phyloP scores from a whole-genome alignment of 2,113 vertebrate species.

The Ramphastos sulfuratus region DNA sequence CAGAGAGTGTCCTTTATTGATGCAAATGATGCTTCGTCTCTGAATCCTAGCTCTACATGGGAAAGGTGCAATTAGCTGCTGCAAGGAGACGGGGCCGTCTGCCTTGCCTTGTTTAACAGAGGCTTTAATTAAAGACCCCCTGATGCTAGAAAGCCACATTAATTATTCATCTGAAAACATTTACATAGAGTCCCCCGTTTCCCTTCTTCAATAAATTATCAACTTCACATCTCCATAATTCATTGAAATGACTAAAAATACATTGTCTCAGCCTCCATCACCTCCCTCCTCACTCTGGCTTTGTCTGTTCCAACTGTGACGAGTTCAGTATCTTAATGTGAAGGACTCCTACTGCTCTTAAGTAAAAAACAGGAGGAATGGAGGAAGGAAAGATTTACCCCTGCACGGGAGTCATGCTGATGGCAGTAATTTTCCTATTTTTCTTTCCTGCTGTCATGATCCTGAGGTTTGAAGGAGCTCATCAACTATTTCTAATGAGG shows the following conservation, averaged over 20 bases:
- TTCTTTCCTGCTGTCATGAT: slow-evolving; percentile 29
- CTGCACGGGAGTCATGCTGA: slow-evolving; percentile 26
- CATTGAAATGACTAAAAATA: slow-evolving; percentile 84
- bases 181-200: slow-evolving; percentile 79
- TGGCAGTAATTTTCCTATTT: slow-evolving; percentile 32
- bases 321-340: slow-evolving; percentile 63
- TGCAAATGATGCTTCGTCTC: slow-evolving; percentile 58
- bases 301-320: slow-evolving; percentile 65
- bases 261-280: slow-evolving; percentile 65
- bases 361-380: slow-evolving; percentile 19
- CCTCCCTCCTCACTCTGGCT: slow-evolving; percentile 61
- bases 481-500: background rate
- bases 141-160: slow-evolving; percentile 79
- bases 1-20: slow-evolving; percentile 56
- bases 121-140: slow-evolving; percentile 82
- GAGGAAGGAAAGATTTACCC: slow-evolving; percentile 35
- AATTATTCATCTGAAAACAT: slow-evolving; percentile 86
- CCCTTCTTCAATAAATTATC: slow-evolving; percentile 83
- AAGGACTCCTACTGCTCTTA: slow-evolving; percentile 61
- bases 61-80: slow-evolving; percentile 76
- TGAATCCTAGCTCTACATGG: slow-evolving; percentile 39
- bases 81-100: slow-evolving; percentile 57
- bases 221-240: slow-evolving; percentile 82
- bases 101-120: slow-evolving; percentile 79
- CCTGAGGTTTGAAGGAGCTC: slow-evolving; percentile 46